Percentiles rank a stretch among this genome's conserved stretches.
phyloP scores from a whole-genome alignment of 35 echinoderm and acorn worm genomes.

The Hemicentrotus pulcherrimus region DNA sequence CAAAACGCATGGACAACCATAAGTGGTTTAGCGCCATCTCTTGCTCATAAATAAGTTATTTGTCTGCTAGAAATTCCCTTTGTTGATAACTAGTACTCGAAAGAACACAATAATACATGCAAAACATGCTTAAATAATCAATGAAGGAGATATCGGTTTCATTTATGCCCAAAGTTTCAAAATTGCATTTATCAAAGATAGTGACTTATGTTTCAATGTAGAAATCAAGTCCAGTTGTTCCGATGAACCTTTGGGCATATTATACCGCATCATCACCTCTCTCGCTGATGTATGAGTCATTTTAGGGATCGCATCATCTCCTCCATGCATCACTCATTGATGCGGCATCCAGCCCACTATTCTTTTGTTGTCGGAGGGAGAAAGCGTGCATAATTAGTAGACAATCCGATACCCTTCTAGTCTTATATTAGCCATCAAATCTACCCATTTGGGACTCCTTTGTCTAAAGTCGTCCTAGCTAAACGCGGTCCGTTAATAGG shows the following conservation, averaged over 20 bases:
- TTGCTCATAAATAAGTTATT: too few relatives aligned
- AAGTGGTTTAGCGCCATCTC: too few relatives aligned
- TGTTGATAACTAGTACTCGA: too few relatives aligned
- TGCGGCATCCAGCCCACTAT: background rate
- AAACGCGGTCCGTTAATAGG: background rate
- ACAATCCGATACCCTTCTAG: background rate
- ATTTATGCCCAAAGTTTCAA: too few relatives aligned
- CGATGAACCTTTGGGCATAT: background rate
- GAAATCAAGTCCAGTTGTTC: too few relatives aligned
- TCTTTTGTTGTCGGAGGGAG: background rate
- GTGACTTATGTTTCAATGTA: too few relatives aligned
- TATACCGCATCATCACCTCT: background rate
- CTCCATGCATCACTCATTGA: background rate
- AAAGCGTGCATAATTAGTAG: slow-evolving; percentile 1
- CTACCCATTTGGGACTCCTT: slow-evolving; percentile 1
- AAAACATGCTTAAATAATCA: too few relatives aligned
- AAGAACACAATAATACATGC: too few relatives aligned
- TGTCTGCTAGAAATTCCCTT: too few relatives aligned
- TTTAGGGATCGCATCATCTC: background rate
- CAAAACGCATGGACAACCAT: too few relatives aligned
- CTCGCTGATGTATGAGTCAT: slow-evolving; percentile 8
- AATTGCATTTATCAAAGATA: too few relatives aligned
- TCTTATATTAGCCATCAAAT: background rate
- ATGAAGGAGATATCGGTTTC: too few relatives aligned
- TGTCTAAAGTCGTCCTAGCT: background rate